phyloP scores from a whole-genome alignment of 2,113 vertebrate species.

The Clarias macrocephalus region DNA sequence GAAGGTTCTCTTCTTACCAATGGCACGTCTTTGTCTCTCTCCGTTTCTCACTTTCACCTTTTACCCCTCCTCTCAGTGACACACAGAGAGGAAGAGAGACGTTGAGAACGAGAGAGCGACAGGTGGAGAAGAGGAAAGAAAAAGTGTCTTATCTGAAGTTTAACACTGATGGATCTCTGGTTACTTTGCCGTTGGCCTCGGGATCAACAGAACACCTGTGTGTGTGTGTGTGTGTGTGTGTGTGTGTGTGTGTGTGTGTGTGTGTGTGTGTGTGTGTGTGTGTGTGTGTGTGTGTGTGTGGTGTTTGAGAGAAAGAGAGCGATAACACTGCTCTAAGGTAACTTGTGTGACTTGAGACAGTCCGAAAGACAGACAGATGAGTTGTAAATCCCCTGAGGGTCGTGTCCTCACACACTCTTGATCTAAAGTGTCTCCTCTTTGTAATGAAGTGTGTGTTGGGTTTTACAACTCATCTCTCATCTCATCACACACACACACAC shows the following conservation, averaged over 20 bases:
- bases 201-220: conserved; percentile 49
- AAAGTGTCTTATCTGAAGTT: conserved; percentile 53
- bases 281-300: not conserved
- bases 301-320: not conserved
- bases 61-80: conserved; percentile 17
- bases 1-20: conserved; percentile 59
- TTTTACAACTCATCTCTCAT: conserved; percentile 50
- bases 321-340: not conserved
- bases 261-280: not conserved
- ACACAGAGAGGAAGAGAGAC: conserved; percentile 7
- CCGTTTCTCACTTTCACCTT: conserved; percentile 33
- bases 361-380: conserved; percentile 15
- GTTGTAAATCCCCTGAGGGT: conserved; percentile 60
- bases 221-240: conserved; percentile 30
- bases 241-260: conserved; percentile 20
- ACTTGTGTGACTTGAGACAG: conserved; percentile 15
- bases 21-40: conserved; percentile 42
- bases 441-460: conserved; percentile 18
- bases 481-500: not conserved
- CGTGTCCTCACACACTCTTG: conserved; percentile 14
- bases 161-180: conserved; percentile 47
- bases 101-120: conserved; percentile 14
- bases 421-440: conserved; percentile 36
- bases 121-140: conserved; percentile 44
- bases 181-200: conserved; percentile 50